Evolutionary conservation across 2,888 invertebrate genomes (phyloP).

Genomic region (Hyposoter dolosus): DNA sequence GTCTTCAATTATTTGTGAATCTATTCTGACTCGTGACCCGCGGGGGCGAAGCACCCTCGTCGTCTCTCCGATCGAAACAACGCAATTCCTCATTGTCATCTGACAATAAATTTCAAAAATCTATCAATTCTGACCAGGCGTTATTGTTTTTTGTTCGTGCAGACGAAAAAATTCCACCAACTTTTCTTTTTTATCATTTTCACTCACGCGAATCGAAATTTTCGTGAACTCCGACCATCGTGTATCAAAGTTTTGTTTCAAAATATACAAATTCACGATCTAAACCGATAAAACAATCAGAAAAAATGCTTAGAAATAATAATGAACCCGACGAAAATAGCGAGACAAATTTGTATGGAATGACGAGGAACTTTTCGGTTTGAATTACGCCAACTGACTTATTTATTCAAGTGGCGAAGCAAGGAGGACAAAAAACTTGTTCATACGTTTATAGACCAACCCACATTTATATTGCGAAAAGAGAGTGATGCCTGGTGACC

Average conservation of each 20-base stretch:
- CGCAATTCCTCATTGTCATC: constrained; percentile 67
- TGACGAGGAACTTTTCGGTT: background rate
- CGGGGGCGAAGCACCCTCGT: constrained; percentile 53
- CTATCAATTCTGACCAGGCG: background rate
- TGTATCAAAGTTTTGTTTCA: background rate
- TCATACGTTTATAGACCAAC: background rate
- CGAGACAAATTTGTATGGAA: background rate
- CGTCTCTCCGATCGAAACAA: constrained; percentile 40
- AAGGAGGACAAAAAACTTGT: background rate
- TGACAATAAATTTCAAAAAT: constrained; percentile 34
- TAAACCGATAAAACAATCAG: background rate
- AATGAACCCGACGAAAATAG: background rate
- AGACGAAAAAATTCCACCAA: background rate
- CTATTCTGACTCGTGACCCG: constrained; percentile 75
- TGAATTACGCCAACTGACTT: background rate
- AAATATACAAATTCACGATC: background rate
- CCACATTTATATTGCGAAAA: constrained; percentile 14
- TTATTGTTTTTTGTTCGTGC: background rate
- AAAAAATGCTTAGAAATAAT: background rate
- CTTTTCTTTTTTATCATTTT: background rate
- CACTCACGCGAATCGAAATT: background rate
- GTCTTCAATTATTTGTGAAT: constrained; percentile 76
- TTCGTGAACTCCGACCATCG: background rate
- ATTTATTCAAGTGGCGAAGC: background rate
- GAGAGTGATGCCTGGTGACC: constrained; percentile 6